Evolutionary conservation across 2,113 vertebrate genomes (phyloP).

Genomic region (Lepus europaeus): DNA sequence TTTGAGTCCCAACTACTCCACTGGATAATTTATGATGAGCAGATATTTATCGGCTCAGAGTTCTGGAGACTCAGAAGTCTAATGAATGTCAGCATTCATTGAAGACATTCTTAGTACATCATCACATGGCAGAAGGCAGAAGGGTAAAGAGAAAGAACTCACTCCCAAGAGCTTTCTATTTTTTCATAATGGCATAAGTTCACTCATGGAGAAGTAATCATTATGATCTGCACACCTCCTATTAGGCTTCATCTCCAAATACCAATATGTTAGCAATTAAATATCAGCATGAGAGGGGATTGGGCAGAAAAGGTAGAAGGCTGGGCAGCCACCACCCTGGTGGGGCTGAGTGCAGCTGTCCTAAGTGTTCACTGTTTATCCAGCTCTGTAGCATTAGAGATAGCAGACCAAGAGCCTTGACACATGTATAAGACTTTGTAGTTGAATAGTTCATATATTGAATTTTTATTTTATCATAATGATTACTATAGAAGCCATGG

Average conservation of each 20-base stretch:
- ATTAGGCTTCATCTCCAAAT: too few species aligned
- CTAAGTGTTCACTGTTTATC: fast-evolving
- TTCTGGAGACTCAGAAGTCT: not conserved
- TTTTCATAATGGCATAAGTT: not conserved
- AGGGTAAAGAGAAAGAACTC: not conserved
- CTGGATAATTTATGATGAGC: not conserved
- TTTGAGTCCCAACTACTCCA: too few species aligned
- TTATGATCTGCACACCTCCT: not conserved
- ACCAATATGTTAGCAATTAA: not conserved
- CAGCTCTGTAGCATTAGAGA: not conserved
- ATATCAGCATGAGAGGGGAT: not conserved
- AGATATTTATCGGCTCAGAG: not conserved
- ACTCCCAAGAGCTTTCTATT: not conserved
- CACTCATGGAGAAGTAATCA: not conserved
- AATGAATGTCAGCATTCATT: not conserved
- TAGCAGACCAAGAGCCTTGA: not conserved
- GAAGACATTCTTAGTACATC: not conserved
- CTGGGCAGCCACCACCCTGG: not conserved
- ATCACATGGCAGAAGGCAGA: not conserved
- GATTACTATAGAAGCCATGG: slow-evolving; percentile 5
- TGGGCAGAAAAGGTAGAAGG: not conserved
- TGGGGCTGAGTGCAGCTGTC: not conserved
- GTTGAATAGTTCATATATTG: not conserved
- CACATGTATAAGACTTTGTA: not conserved
- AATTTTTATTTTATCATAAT: not conserved